phyloP scores from a whole-genome alignment of 2,113 vertebrate species.

The Grammatotria lemairii region DNA sequence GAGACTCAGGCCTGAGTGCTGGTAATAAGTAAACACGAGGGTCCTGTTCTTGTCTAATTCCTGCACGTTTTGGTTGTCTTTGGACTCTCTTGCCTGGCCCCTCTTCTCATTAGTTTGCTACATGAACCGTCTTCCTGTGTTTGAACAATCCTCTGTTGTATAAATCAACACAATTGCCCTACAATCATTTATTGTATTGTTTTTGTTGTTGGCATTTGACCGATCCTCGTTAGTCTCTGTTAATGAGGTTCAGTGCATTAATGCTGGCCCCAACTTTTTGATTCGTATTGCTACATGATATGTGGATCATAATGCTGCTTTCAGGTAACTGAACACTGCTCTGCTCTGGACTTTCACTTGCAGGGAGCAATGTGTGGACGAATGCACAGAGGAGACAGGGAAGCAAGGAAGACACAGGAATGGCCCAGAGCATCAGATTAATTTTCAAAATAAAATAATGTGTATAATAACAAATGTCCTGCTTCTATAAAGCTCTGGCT shows the following conservation, averaged over 20 bases:
- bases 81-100: neutral
- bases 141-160: neutral
- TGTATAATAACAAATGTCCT: neutral
- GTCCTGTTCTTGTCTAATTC: neutral
- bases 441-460: neutral
- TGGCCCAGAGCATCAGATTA: neutral
- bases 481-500: neutral
- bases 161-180: rapidly evolving
- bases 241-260: neutral
- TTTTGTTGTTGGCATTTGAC: neutral
- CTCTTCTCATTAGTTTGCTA: neutral
- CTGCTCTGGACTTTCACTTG: neutral
- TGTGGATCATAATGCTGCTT: neutral
- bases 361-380: neutral
- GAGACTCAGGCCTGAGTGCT: neutral
- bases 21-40: neutral
- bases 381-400: neutral
- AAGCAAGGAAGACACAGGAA: neutral
- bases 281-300: neutral
- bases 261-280: neutral
- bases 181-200: neutral
- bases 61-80: neutral
- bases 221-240: neutral
- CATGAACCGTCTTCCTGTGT: neutral
- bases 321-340: neutral